A percentile compares a stretch with the other conserved stretches of the same genome.
Conservation (phyloP, 2,888 invertebrate species). For the Uropetala carovei region DNA sequence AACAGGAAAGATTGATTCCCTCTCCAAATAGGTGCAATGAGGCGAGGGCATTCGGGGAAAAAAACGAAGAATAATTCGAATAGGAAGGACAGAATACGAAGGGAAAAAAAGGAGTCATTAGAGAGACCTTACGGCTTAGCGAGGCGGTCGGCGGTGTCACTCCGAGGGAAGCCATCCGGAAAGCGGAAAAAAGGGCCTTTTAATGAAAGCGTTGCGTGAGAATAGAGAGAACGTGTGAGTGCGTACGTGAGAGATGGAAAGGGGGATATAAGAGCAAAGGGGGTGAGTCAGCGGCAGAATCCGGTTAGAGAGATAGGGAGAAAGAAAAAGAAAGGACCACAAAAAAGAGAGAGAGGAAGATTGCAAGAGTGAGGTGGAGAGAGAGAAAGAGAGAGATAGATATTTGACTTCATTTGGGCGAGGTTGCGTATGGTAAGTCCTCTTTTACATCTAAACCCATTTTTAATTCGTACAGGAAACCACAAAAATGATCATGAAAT, state of each 20-base stretch:
- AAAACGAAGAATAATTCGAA: background rate
- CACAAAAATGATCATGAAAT: no score
- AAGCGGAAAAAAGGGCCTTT: background rate
- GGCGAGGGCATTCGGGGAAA: background rate
- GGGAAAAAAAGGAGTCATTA: conserved; percentile 9
- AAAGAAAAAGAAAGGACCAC: no score
- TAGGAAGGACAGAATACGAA: background rate
- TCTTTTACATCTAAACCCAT: no score
- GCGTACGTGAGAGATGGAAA: background rate
- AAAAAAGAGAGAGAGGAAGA: no score
- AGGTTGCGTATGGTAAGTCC: no score
- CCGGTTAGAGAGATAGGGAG: no score
- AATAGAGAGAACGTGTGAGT: background rate
- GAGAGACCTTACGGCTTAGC: background rate
- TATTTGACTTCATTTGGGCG: no score
- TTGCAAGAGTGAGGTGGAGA: no score
- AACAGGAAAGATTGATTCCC: no score
- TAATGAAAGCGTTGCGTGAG: background rate
- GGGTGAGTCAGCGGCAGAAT: background rate
- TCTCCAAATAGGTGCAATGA: no score
- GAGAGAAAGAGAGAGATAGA: no score
- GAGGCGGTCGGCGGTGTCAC: background rate
- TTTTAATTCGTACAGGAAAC: no score
- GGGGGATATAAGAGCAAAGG: background rate
- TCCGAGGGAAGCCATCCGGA: conserved; percentile 2